Evolutionary conservation across 2,888 invertebrate species (phyloP).

Genomic region (Drosophila anomalata): DNA sequence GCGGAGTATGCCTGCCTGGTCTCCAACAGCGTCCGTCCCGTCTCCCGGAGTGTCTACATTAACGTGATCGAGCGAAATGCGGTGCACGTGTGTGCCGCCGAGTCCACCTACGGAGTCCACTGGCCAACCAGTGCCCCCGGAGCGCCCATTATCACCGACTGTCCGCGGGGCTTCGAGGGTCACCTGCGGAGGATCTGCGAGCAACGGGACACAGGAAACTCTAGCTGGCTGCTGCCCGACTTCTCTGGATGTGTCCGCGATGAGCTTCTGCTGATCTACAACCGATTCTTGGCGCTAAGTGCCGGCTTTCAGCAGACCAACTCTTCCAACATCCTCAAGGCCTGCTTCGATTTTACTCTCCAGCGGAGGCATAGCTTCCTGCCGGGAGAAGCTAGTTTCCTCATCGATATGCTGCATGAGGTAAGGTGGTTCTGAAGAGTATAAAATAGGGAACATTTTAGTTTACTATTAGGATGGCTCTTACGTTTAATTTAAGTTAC

Average conservation of each 20-base stretch:
- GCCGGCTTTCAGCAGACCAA: slow-evolving; percentile 84
- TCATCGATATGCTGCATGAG: slow-evolving; percentile 83
- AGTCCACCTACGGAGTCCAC: slow-evolving; percentile 85
- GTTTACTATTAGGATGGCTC: too few relatives aligned
- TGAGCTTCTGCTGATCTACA: slow-evolving; percentile 87
- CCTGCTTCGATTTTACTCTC: slow-evolving; percentile 82
- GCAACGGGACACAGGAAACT: slow-evolving; percentile 86
- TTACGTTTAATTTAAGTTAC: background rate
- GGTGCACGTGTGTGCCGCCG: slow-evolving; percentile 86
- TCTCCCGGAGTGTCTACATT: slow-evolving; percentile 87
- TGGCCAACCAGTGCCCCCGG: slow-evolving; percentile 91
- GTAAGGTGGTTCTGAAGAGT: slow-evolving; percentile 50
- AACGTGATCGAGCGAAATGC: slow-evolving; percentile 87
- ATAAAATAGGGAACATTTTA: background rate
- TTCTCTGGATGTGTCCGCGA: slow-evolving; percentile 90
- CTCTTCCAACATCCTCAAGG: slow-evolving; percentile 82
- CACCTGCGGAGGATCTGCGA: slow-evolving; percentile 86
- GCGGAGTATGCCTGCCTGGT: slow-evolving; percentile 91
- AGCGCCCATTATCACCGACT: slow-evolving; percentile 87
- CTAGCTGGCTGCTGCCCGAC: slow-evolving; percentile 90
- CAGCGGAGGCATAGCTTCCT: slow-evolving; percentile 80
- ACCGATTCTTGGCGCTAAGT: slow-evolving; percentile 84
- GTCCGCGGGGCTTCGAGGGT: slow-evolving; percentile 86
- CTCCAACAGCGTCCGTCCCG: slow-evolving; percentile 85
- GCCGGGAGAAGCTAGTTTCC: slow-evolving; percentile 83